Evolutionary conservation across 2,113 vertebrate genomes (phyloP).

Genomic region (Laticauda laticaudata): DNA sequence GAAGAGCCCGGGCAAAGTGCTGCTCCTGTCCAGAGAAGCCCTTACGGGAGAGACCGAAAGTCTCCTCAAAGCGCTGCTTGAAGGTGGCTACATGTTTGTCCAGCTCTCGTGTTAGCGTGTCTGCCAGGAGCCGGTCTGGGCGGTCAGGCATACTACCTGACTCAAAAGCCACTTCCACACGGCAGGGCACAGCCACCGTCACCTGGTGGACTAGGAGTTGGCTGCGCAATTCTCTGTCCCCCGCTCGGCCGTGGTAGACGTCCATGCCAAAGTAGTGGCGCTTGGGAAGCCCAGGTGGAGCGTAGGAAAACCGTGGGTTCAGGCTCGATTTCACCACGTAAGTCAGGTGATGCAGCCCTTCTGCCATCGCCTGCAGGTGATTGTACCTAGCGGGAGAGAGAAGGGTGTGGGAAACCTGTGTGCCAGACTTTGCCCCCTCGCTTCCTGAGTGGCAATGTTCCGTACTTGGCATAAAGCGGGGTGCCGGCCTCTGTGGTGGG

Average conservation of each 20-base stretch:
- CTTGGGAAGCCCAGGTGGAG: slow-evolving; percentile 67
- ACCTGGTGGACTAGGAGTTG: slow-evolving; percentile 90
- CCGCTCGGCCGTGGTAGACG: slow-evolving; percentile 66
- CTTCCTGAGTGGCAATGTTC: not conserved
- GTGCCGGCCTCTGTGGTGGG: slow-evolving; percentile 70
- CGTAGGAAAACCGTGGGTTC: slow-evolving; percentile 77
- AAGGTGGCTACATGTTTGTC: slow-evolving; percentile 69
- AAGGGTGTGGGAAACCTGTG: slow-evolving; percentile 7
- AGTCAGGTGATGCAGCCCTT: slow-evolving; percentile 84
- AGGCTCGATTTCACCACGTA: slow-evolving; percentile 85
- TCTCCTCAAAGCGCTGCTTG: slow-evolving; percentile 78
- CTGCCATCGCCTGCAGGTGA: slow-evolving; percentile 76
- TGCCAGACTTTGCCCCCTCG: no score
- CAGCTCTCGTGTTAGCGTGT: slow-evolving; percentile 71
- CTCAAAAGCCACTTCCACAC: slow-evolving; percentile 85
- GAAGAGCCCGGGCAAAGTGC: slow-evolving; percentile 80
- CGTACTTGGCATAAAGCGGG: slow-evolving; percentile 81
- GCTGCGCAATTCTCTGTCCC: slow-evolving; percentile 53
- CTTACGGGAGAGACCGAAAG: slow-evolving; percentile 77
- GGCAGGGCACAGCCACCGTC: slow-evolving; percentile 80
- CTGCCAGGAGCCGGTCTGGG: slow-evolving; percentile 72
- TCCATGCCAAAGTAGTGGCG: slow-evolving; percentile 79
- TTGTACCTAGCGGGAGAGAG: slow-evolving; percentile 78
- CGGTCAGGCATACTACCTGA: slow-evolving; percentile 78
- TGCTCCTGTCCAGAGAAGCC: slow-evolving; percentile 71